Percentiles rank a stretch among this genome's conserved stretches.
phyloP scores from a whole-genome alignment of 1,140 invertebrate species.

The Drosophila serrata region DNA sequence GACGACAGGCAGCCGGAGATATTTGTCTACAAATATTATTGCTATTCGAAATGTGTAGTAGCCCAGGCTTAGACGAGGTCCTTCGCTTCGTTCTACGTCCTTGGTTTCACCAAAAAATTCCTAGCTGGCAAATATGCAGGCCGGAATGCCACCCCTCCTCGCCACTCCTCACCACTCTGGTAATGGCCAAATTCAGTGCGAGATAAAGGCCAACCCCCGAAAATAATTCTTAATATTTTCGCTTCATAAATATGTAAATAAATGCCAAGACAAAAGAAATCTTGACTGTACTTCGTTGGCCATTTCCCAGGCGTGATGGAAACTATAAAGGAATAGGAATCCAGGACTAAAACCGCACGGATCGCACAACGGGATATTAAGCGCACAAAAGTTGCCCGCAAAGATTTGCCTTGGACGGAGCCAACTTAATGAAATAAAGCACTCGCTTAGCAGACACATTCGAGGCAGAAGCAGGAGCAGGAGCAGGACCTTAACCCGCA shows the following conservation, averaged over 20 bases:
- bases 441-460: constrained; percentile 63
- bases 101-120: constrained; percentile 52
- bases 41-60: constrained; percentile 78
- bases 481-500: constrained; percentile 56
- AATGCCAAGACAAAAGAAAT: constrained; percentile 60
- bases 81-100: constrained; percentile 3
- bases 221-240: constrained; percentile 69
- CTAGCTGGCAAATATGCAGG: constrained; percentile 55
- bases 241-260: constrained; percentile 78
- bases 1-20: constrained; percentile 41
- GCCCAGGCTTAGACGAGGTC: constrained; percentile 19
- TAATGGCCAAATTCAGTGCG: constrained; percentile 31
- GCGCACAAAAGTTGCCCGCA: constrained; percentile 71
- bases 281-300: constrained; percentile 38
- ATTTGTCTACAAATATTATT: constrained; percentile 81
- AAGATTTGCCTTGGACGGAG: constrained; percentile 66
- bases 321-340: constrained; percentile 71
- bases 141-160: constrained; percentile 24
- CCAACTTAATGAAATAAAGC: constrained; percentile 82
- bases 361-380: constrained; percentile 79
- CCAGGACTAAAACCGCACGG: constrained; percentile 60
- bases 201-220: constrained; percentile 29
- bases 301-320: constrained; percentile 40
- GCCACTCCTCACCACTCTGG: background rate
- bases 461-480: constrained; percentile 14